phyloP scores from a whole-genome alignment of 2,113 vertebrate genomes.

The Chionomys nivalis region DNA sequence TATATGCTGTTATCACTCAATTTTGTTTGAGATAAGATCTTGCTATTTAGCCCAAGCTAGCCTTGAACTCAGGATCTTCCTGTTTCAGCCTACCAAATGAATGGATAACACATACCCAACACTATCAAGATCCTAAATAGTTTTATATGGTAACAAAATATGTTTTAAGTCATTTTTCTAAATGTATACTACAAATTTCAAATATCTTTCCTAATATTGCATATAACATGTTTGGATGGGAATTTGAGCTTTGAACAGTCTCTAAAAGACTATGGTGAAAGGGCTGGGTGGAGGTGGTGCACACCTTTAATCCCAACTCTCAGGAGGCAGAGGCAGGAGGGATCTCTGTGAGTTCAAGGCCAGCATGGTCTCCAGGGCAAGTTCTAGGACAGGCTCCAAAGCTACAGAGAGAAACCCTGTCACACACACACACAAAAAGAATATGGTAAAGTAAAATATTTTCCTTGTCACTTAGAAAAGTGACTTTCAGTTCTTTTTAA shows the following conservation, averaged over 20 bases:
- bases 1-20: background rate
- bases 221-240: background rate
- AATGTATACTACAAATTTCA: background rate
- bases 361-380: too few relatives aligned
- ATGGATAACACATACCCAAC: background rate
- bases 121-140: background rate
- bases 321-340: too few relatives aligned
- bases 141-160: background rate
- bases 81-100: background rate
- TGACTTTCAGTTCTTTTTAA: slow-evolving; percentile 15
- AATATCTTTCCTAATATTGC: background rate
- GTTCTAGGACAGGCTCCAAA: too few relatives aligned
- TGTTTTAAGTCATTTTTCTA: background rate
- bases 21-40: background rate
- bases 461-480: background rate
- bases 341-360: too few relatives aligned
- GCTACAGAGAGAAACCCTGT: too few relatives aligned
- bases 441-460: background rate
- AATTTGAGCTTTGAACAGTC: background rate
- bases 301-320: too few relatives aligned
- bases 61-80: background rate
- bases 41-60: background rate
- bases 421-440: background rate
- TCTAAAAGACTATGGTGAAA: background rate
- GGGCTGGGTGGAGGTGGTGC: too few relatives aligned